Base-by-base conservation (phyloP, 2,888 invertebrate species). In the Polyommatus iphigenia region DNA sequence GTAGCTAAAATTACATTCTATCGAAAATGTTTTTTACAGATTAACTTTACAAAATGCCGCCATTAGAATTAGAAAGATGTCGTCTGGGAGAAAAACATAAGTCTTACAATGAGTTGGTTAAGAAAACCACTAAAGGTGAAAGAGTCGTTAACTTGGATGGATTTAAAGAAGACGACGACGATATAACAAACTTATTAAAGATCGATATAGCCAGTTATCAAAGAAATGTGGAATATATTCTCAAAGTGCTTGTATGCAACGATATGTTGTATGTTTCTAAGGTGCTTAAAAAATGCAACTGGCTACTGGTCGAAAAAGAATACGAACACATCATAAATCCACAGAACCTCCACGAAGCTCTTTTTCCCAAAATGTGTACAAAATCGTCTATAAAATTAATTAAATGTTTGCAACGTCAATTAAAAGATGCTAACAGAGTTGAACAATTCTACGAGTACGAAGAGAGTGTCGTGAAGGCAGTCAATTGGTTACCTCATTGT, bases 301-400 rank as follows among this genome's bases (percentile, higher is more conserved):
- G 92, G 92, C 82, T 92, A n/a, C 83, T 92, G 59, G 88, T 86
- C 2, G 88, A 90, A 32, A 81, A 83, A n/a, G 81, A 87, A 80
- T 90, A 89, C 80, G 84, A 84, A 7, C 82, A 90, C 81, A 87
- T 92, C 75, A 85, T 92, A 72, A 90, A 92, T 80, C 90, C 92
- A 3, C 82, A 88, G 77, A 87, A 90, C 81, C 83, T 92, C 29
- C 82, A 88, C 79, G 81, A 82, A 3, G 80, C 87, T 59, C 82
- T 92, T 4, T 87, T 86, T 77, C 91, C 89, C n/a, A 81, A 84
- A 75, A 90, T 92, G 90, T 87, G 83, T 71, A 81, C 85, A 7
- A 88, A 87, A 84, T 88, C 88, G 6, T 83, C 84, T 71, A 87
- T 85, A 32, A 92, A 91, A 83, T 82, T 92, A 6, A 80, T 86